Evolutionary conservation across 2,113 vertebrate genomes (phyloP), one percentile per base, ranked within the genome.

Genomic region (Natator depressus): DNA sequence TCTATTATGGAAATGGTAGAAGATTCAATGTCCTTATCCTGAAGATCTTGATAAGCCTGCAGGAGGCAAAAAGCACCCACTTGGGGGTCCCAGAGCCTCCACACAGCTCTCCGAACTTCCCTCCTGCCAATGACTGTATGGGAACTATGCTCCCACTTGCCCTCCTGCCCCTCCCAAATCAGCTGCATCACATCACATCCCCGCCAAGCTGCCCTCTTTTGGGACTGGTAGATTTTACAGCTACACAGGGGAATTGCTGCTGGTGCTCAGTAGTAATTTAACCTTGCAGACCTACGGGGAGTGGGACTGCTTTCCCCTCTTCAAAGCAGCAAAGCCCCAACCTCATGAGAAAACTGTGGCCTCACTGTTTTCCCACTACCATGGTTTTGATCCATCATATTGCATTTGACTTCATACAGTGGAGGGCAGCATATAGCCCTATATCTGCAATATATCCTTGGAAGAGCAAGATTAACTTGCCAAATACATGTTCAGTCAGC

Each of bases 311-410:
- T 84, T 91, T 2, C 0, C 54, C 49, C 65, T 38, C 8, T 72
- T 72, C 35, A 22, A 72, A 72, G 65, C 20, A 38, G 65, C 17
- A 38, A 65, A 65, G 62, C 7, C 62, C 31, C 14, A 38, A 72
- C 35, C n/a, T 72, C n/a, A 72, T 72, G 65, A 72, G 17, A 72
- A 38, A 72, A 72, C 65, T 22, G 19, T 42, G 46, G 10, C 31
- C 20, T 91, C 78, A 24, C 85, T 90, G 94, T 92, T 94, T 95
- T 95, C 59, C 54, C 51, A 87, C 93, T 57, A 31, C 50, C 81
- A 55, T 19, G 57, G 47, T 95, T 94, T 95, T 59, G 82, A 83
- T 31, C 24, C 14, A 6, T 51, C 93, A 87, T 82, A 89, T 84
- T 95, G 87, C 84, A 85, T 96, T 94, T 96, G 82, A 82, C 42